Conservation (phyloP, 2,797 vertebrate species). For the Enteromius argenteus region DNA sequence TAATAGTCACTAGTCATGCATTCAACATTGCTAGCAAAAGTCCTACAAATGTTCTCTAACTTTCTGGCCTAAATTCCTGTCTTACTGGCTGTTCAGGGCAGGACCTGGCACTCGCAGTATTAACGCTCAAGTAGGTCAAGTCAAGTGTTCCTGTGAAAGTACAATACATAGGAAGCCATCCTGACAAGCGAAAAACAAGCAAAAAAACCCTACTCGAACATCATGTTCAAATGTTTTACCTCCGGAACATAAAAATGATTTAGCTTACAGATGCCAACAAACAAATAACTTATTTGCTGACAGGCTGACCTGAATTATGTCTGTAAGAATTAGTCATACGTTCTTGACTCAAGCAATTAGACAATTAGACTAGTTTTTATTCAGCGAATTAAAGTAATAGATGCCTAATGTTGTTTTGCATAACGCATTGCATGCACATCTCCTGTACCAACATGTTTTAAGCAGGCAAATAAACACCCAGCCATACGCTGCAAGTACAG, state of each 20-base stretch:
- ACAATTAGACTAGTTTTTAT: slow-evolving; percentile 41
- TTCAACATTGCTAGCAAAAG: background rate
- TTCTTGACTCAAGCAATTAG: slow-evolving; percentile 48
- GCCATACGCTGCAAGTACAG: background rate
- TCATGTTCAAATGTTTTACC: background rate
- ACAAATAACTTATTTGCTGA: background rate
- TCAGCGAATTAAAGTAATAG: slow-evolving; percentile 50
- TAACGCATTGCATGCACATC: slow-evolving; percentile 27
- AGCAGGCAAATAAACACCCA: background rate
- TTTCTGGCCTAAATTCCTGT: slow-evolving; percentile 7
- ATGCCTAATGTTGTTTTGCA: slow-evolving; percentile 51
- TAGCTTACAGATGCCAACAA: background rate
- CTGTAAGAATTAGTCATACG: background rate
- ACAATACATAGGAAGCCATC: slow-evolving; percentile 12
- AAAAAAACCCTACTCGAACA: background rate
- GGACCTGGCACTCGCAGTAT: background rate
- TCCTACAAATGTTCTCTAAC: background rate
- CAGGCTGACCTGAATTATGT: slow-evolving; percentile 16
- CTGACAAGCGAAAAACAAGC: background rate
- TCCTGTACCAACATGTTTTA: slow-evolving; percentile 50
- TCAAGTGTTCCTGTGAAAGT: slow-evolving; percentile 15
- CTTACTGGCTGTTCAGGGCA: background rate
- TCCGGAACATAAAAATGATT: background rate
- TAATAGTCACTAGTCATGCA: slow-evolving; percentile 2
- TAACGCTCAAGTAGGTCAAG: slow-evolving; percentile 13